A percentile compares a stretch with the other conserved stretches of the same genome.
These are phyloP conservation scores for Notarius lentiginosus DNA, from an alignment of 2,113 vertebrate genomes.

Conservation along the genomic window DNA sequence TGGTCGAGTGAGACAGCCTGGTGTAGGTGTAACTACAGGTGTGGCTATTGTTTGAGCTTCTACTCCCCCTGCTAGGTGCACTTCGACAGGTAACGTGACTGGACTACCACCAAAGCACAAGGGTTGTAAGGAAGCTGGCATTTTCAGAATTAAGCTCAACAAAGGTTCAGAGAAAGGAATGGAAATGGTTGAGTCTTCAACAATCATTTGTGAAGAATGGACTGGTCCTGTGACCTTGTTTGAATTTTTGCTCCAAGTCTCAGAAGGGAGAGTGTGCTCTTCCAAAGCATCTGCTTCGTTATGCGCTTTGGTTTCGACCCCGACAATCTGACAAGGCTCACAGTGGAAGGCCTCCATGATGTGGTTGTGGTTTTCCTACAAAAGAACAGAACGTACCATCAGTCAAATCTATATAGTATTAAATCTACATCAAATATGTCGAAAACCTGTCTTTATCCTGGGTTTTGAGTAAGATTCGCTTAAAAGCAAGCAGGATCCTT, in stretches of 20 bases:
- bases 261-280: constrained; percentile 60
- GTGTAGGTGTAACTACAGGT: constrained; percentile 78
- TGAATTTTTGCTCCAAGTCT: constrained; percentile 83
- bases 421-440: background rate
- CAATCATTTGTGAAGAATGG: constrained; percentile 72
- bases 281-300: constrained; percentile 34
- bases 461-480: background rate
- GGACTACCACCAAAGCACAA: constrained; percentile 81
- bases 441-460: background rate
- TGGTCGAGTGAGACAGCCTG: constrained; percentile 76
- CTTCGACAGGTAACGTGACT: constrained; percentile 77
- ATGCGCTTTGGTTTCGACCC: background rate
- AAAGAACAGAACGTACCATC: constrained; percentile 20
- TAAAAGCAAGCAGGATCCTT: background rate
- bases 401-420: background rate
- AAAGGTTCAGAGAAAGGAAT: constrained; percentile 72
- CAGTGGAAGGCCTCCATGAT: constrained; percentile 74
- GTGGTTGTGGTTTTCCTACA: constrained; percentile 1
- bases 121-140: constrained; percentile 78
- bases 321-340: constrained; percentile 69
- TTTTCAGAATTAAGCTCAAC: constrained; percentile 77
- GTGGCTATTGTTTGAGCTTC: constrained; percentile 64
- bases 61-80: constrained; percentile 77
- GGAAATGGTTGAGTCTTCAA: constrained; percentile 74
- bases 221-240: constrained; percentile 79